phyloP scores from a whole-genome alignment of 1,140 invertebrate species.

The Idris sp. region DNA sequence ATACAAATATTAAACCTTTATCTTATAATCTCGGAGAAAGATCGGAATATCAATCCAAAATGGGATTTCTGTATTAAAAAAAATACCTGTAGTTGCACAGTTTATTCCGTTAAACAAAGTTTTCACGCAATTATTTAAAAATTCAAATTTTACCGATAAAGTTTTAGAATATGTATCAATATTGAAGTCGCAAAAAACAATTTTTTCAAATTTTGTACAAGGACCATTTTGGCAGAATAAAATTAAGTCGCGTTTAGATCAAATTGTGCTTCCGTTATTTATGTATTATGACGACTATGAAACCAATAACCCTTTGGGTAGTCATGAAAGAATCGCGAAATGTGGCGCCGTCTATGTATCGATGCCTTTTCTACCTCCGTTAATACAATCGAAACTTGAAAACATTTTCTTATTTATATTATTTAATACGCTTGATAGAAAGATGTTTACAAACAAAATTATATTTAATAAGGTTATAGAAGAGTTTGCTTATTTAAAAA shows the following conservation, averaged over 20 bases:
- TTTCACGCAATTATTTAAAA: conserved; percentile 11
- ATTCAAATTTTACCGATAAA: no score
- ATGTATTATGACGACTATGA: no score
- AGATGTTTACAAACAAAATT: conserved; percentile 23
- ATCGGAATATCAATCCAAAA: not conserved
- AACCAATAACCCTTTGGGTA: not conserved
- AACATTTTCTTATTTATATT: conserved; percentile 6
- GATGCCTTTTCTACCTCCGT: conserved; percentile 11
- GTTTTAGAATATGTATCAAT: no score
- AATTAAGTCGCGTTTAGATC: conserved; percentile 4
- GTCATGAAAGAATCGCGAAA: conserved; percentile 34
- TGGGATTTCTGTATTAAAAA: not conserved
- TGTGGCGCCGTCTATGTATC: conserved; percentile 50
- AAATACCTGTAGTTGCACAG: conserved; percentile 5
- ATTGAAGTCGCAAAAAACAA: no score
- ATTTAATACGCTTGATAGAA: conserved; percentile 7
- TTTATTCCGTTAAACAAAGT: not conserved
- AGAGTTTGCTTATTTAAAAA: conserved; percentile 49
- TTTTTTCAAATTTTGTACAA: conserved; percentile 10
- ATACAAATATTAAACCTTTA: conserved; percentile 3
- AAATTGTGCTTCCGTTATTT: conserved; percentile 9
- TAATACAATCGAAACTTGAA: conserved; percentile 5
- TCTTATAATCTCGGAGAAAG: conserved; percentile 11
- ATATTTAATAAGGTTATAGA: conserved; percentile 58
- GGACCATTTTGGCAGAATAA: conserved; percentile 46